Percentiles rank a stretch among this genome's conserved stretches.
phyloP scores from a whole-genome alignment of 64 coral and sea anemone species.

The Montipora efflorescens region DNA sequence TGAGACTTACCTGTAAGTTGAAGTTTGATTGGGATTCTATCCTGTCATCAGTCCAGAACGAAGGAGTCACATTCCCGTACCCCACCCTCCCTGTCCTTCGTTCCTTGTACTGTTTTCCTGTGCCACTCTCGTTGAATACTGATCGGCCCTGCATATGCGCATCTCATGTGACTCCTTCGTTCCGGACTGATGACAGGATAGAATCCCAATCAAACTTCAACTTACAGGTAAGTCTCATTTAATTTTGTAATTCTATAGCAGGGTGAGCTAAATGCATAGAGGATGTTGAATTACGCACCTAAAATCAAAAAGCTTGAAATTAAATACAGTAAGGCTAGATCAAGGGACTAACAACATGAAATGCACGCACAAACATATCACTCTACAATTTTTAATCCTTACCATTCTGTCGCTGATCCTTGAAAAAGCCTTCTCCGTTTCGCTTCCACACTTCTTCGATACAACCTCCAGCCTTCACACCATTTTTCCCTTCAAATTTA shows the following conservation, averaged over 20 bases:
- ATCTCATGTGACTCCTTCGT: conserved; percentile 84
- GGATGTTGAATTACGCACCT: too few relatives aligned
- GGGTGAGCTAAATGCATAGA: too few relatives aligned
- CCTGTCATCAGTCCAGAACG: too few relatives aligned
- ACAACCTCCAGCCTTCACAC: background rate
- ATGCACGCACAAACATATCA: background rate
- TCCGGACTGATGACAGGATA: conserved; percentile 79
- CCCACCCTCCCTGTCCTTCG: too few relatives aligned
- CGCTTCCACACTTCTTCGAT: conserved; percentile 2
- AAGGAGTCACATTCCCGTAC: too few relatives aligned
- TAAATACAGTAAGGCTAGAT: too few relatives aligned
- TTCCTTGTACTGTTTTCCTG: too few relatives aligned
- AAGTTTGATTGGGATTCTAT: too few relatives aligned
- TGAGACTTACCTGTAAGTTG: too few relatives aligned
- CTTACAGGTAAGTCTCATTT: conserved; percentile 64
- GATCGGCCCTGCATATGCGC: background rate
- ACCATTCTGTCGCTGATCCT: conserved; percentile 46
- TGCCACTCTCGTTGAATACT: too few relatives aligned
- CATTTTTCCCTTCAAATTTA: too few relatives aligned
- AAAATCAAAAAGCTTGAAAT: too few relatives aligned
- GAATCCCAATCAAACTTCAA: conserved; percentile 69
- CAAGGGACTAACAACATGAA: background rate
- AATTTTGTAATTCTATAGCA: background rate
- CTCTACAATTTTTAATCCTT: background rate
- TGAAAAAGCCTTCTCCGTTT: conserved; percentile 30